Base-by-base conservation (phyloP, 2,113 vertebrate species). In the Dipodomys ordii region DNA sequence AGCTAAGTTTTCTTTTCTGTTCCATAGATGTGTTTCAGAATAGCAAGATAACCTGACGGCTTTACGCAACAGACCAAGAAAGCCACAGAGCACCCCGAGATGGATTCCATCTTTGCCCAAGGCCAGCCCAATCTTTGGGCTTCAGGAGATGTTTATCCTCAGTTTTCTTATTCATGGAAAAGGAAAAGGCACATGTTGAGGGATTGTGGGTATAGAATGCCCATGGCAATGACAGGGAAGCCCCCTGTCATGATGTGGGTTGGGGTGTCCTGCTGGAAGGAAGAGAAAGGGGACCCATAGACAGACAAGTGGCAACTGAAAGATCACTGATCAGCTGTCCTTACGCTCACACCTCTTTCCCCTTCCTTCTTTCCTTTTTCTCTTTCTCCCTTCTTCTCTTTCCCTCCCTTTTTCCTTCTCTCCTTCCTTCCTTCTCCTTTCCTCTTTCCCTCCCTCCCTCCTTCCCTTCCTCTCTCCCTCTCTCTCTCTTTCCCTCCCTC, bases 11-110 rank as follows among this genome's bases (percentile, higher is more conserved):
- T 39, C 6, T 32, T 73, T 62, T 80, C 35, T 72, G 15, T 28
- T 46, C 80, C n/a, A 35, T 71, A 62, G 13, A 25, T 25, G 28
- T 74, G 49, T 79, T 96, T 93, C 32, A 87, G 64, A 88, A 60
- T 16, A 80, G 78, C 28, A 93, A 80, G n/a, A 15, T 65, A 53
- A 65, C 25, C 28, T 7, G n/a, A 79, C 2, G 77, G 60, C 46
- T 65, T 7, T 32, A 62, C 67, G 28, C 27, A 53, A 60, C 15
- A 72, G 74, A 85, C 49, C 16, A 20, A 80, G 32, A 77, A 19
- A 30, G 3, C 80, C 65, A 53, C 69, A 77, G 82, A 28, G n/a
- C 30, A 3, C 16, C 53, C 53, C 6, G 1, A 35, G 28, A 28
- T 7, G 28, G 15, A 57, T 12, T 22, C 35, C 10, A 16, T 73